These are phyloP conservation scores for Pecten maximus DNA, from an alignment of 2,888 invertebrate genomes.

Conservation along the genomic window DNA sequence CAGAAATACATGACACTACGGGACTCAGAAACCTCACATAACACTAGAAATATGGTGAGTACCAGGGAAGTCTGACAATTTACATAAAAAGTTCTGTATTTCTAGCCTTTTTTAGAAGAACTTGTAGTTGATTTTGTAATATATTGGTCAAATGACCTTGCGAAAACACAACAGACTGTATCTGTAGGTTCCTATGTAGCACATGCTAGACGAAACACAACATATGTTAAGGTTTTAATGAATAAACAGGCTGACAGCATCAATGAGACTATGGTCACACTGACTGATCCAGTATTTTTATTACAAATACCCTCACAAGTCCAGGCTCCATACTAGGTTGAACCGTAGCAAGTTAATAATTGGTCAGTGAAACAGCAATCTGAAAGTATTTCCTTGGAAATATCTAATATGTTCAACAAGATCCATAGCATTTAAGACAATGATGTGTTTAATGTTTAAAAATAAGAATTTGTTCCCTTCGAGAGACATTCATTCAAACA, in stretches of 20 bases:
- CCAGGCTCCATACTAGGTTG: constrained; percentile 22
- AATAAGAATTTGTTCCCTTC: background rate
- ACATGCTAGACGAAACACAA: background rate
- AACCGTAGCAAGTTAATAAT: background rate
- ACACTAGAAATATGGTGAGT: background rate
- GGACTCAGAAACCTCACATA: background rate
- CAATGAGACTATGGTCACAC: background rate
- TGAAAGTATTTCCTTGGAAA: constrained; percentile 32
- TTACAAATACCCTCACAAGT: constrained; percentile 14
- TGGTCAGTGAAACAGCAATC: constrained; percentile 16
- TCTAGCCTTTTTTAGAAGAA: no score
- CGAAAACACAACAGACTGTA: no score
- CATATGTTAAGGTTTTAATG: no score
- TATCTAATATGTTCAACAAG: constrained; percentile 23
- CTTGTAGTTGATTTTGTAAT: no score
- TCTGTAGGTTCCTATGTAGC: background rate
- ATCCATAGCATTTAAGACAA: background rate
- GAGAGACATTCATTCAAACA: background rate
- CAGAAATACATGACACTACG: background rate
- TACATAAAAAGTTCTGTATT: background rate
- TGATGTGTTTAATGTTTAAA: background rate
- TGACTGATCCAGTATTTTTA: background rate
- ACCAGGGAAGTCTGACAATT: background rate
- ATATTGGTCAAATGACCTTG: no score
- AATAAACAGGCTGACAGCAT: no score